These are phyloP conservation scores for Stegostoma tigrinum DNA, from an alignment of 2,113 vertebrate species.

Conservation along the genomic window DNA sequence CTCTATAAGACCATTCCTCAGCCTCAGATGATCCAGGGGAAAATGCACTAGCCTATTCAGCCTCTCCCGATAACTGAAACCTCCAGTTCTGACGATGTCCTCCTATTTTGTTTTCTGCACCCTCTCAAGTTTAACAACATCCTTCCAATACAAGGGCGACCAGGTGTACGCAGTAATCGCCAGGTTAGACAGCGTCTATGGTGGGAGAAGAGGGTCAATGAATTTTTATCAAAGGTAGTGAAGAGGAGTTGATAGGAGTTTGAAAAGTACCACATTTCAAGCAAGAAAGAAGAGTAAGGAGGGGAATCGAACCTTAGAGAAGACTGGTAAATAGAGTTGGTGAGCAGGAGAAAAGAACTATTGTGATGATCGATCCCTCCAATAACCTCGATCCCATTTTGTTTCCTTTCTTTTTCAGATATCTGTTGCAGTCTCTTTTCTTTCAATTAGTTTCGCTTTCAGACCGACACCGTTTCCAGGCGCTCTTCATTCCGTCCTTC, in stretches of 20 bases:
- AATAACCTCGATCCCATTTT: not conserved
- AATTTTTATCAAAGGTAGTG: not conserved
- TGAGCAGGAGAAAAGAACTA: no score
- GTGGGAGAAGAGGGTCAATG: not conserved
- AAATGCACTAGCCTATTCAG: no score
- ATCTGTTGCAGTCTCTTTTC: not conserved
- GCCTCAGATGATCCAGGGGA: no score
- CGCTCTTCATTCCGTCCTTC: not conserved
- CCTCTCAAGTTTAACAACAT: no score
- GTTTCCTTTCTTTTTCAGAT: not conserved
- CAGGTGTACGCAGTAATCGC: not conserved
- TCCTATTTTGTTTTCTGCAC: no score
- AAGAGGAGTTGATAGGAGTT: not conserved
- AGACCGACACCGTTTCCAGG: not conserved
- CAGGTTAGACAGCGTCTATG: not conserved
- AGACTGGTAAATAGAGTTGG: not conserved
- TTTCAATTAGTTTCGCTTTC: not conserved
- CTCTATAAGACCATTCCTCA: no score
- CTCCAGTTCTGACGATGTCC: no score
- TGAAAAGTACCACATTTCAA: not conserved
- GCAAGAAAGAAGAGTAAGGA: not conserved
- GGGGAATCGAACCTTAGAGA: not conserved
- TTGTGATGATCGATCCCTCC: no score
- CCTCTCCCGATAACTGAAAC: no score
- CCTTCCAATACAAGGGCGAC: no score